Evolutionary conservation across 1,140 invertebrate species (phyloP).

Genomic region (Heliconius himera): DNA sequence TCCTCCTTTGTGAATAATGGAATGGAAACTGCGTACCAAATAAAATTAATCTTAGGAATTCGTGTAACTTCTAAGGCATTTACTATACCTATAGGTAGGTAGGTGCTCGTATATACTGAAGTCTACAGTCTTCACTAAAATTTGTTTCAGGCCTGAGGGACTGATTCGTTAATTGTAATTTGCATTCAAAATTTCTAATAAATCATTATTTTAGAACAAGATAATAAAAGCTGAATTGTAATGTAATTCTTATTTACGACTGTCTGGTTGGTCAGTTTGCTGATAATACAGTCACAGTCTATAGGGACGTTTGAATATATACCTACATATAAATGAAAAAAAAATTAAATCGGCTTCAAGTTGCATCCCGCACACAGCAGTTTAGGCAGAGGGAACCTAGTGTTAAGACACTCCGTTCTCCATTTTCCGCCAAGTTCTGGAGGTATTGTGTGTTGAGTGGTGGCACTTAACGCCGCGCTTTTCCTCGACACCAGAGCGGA

Average conservation of each 20-base stretch:
- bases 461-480: no score
- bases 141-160: not conserved
- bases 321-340: no score
- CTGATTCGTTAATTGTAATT: conserved; percentile 9
- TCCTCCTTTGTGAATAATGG: not conserved
- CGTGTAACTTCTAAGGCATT: not conserved
- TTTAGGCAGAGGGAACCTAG: no score
- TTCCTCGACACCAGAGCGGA: no score
- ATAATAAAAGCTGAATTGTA: conserved; percentile 9
- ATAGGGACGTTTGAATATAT: not conserved
- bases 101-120: not conserved
- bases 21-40: not conserved
- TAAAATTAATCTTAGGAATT: not conserved
- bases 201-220: conserved; percentile 11
- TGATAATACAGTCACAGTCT: not conserved
- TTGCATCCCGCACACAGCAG: no score
- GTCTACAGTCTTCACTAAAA: not conserved
- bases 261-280: not conserved
- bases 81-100: not conserved
- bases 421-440: no score
- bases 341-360: no score
- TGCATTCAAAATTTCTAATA: not conserved
- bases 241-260: conserved; percentile 5
- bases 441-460: no score
- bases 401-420: no score